phyloP scores from a whole-genome alignment of 2,797 vertebrate species.

The Centroberyx gerrardi region DNA sequence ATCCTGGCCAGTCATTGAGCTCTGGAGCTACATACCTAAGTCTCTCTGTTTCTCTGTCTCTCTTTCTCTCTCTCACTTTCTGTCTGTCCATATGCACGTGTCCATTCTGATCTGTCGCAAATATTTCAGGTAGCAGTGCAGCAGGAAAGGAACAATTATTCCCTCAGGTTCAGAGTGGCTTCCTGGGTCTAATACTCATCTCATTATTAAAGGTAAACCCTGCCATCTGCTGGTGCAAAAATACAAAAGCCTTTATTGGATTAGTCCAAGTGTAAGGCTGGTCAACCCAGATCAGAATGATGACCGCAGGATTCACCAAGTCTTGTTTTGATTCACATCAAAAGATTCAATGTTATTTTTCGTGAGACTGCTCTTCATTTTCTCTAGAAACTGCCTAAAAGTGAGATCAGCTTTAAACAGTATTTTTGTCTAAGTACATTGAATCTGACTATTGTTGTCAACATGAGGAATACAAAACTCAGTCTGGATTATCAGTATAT shows the following conservation, averaged over 20 bases:
- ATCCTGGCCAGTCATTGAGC: background rate
- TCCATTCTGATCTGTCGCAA: background rate
- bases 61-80: background rate
- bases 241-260: constrained; percentile 20
- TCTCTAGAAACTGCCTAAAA: background rate
- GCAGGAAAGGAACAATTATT: background rate
- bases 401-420: background rate
- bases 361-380: background rate
- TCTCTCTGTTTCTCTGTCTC: background rate
- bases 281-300: constrained; percentile 3
- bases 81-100: background rate
- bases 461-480: background rate
- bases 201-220: constrained; percentile 58
- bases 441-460: background rate
- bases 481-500: background rate
- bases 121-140: background rate
- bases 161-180: background rate
- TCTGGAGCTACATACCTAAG: background rate
- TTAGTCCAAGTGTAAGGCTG: background rate
- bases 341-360: background rate
- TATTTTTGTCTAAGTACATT: background rate
- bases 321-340: background rate
- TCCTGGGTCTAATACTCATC: background rate
- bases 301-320: background rate
- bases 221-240: constrained; percentile 77